A percentile compares a stretch with the other conserved stretches of the same genome.
These are phyloP conservation scores for Drosophila multiciliata DNA, from an alignment of 2,888 invertebrate genomes.

Conservation along the genomic window DNA sequence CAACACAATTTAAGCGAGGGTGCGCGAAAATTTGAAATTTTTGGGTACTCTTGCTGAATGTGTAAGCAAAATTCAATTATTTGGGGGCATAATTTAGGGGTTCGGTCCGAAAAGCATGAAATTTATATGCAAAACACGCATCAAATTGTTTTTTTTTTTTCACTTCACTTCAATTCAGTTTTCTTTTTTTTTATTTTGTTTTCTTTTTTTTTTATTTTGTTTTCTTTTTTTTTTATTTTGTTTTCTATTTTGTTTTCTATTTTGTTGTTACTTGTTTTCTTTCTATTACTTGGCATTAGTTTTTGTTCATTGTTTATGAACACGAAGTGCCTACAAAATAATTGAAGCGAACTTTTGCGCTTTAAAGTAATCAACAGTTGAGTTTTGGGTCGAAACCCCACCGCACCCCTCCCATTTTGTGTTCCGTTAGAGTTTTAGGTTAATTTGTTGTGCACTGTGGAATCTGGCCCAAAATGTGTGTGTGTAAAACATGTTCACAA, in stretches of 20 bases:
- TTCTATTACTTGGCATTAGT: constrained; percentile 8
- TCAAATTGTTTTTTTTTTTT: constrained; percentile 58
- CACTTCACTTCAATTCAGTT: not conserved
- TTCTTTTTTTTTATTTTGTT: not conserved
- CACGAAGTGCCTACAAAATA: constrained; percentile 68
- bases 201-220: constrained; percentile 1
- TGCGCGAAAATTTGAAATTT: constrained; percentile 4
- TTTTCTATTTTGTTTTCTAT: not conserved
- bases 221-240: constrained; percentile 5
- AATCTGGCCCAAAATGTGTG: constrained; percentile 57
- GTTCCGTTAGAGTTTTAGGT: constrained; percentile 37
- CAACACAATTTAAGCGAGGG: constrained; percentile 57
- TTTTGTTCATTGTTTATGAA: constrained; percentile 71
- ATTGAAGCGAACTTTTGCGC: constrained; percentile 57
- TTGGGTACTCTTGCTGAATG: constrained; percentile 29
- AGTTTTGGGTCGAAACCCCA: not conserved
- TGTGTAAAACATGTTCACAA: constrained; percentile 73
- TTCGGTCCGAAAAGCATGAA: constrained; percentile 55
- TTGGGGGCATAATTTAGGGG: constrained; percentile 72
- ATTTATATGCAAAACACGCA: constrained; percentile 80
- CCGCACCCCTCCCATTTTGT: not conserved
- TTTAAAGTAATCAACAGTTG: constrained; percentile 71
- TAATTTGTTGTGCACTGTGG: constrained; percentile 41
- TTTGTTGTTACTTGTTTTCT: constrained; percentile 4
- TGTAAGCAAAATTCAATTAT: constrained; percentile 78